A percentile compares a stretch with the other conserved stretches of the same genome.
Evolutionary conservation across 2,797 vertebrate genomes (phyloP).

Genomic region (Borostomias antarcticus): DNA sequence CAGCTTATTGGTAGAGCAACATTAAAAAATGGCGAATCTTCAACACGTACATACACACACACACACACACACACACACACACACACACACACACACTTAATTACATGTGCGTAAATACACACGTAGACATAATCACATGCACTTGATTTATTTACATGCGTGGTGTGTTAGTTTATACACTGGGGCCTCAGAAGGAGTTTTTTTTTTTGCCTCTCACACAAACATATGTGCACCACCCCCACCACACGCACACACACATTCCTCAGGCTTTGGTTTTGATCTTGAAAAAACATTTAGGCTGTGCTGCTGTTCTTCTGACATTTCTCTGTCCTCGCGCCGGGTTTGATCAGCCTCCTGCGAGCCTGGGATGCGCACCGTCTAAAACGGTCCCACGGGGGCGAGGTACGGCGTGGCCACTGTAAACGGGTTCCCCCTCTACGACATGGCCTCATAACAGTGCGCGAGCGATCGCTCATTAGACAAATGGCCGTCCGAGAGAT

Average conservation of each 20-base stretch:
- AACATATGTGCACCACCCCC: constrained; percentile 33
- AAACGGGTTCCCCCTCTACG: constrained; percentile 52
- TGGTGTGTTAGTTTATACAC: constrained; percentile 29
- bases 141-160: constrained; percentile 30
- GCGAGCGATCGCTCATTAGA: constrained; percentile 73
- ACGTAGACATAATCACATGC: background rate
- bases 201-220: constrained; percentile 40
- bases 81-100: background rate
- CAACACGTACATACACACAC: constrained; percentile 10
- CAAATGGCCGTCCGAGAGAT: constrained; percentile 69
- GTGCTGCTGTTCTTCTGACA: constrained; percentile 27
- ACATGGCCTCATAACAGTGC: constrained; percentile 70
- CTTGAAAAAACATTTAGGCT: constrained; percentile 43
- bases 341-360: constrained; percentile 19
- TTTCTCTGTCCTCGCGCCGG: constrained; percentile 25
- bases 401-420: constrained; percentile 37
- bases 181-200: constrained; percentile 36
- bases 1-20: constrained; percentile 10
- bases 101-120: background rate
- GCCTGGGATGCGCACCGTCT: constrained; percentile 19
- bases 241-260: constrained; percentile 30
- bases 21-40: constrained; percentile 28
- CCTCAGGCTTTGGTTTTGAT: constrained; percentile 62
- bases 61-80: constrained; percentile 4
- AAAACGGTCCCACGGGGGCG: constrained; percentile 1